phyloP scores from a whole-genome alignment of 2,797 vertebrate genomes.

The Salarias fasciatus region DNA sequence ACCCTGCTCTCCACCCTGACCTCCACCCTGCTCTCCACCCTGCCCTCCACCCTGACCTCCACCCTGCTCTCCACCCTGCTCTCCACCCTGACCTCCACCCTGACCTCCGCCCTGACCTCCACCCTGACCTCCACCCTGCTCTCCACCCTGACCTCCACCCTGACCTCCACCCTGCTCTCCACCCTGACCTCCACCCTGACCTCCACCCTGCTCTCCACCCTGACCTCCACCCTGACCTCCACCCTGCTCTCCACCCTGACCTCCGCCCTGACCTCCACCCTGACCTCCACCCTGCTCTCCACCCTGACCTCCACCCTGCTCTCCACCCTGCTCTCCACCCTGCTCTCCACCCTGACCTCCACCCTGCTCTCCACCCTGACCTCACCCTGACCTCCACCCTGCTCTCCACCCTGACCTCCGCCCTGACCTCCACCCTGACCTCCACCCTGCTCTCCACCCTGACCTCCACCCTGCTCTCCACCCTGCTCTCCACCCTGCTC shows the following conservation, averaged over 20 bases:
- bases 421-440: no score
- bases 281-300: constrained; percentile 19
- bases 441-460: constrained; percentile 16
- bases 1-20: no score
- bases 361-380: constrained; percentile 14
- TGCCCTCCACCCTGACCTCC: no score
- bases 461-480: constrained; percentile 18
- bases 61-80: constrained; percentile 14
- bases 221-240: no score
- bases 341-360: constrained; percentile 13
- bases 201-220: constrained; percentile 16
- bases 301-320: constrained; percentile 17
- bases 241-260: constrained; percentile 14
- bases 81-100: constrained; percentile 16
- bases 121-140: constrained; percentile 22
- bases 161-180: constrained; percentile 19
- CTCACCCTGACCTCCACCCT: no score
- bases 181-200: no score
- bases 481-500: no score
- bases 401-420: constrained; percentile 11
- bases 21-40: constrained; percentile 16
- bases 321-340: constrained; percentile 16
- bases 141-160: no score
- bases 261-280: no score
- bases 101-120: no score